Evolutionary conservation across 2,888 invertebrate genomes (phyloP), one percentile per base, ranked within the genome.

Genomic region (Digitonthophagus gazella): DNA sequence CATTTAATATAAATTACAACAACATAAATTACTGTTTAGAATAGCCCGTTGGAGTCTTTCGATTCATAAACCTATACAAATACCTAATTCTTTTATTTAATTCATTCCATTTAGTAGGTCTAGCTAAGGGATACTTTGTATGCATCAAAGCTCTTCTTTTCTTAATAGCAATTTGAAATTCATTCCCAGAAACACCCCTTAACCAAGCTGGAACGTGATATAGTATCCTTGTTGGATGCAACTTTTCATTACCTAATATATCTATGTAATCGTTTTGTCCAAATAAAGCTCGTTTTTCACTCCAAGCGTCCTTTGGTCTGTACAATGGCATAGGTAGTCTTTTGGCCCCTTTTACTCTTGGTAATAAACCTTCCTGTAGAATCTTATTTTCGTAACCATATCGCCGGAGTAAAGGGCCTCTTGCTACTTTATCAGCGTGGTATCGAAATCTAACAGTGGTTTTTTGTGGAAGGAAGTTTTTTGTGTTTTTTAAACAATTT

Each of bases 201-300:
- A 98, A 85, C 97, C 97, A 98, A 0, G 87, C 83, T 0, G 98
- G 98, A 3, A 96, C 88, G 71, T 91, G 90, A 78, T 96, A 96
- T 11, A 96, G 82, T 11, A 97, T 88, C 79, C 89, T 91, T 0
- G 92, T 90, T 0, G 98, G 97, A 80, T 96, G 94, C 68, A 89
- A 73, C 14, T 86, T 86, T 28, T 93, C 94, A 78, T 91, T 89
- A 1, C 98, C 98, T 66, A 98, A 85, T 69, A 98, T 96, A 81
- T 98, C 97, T 73, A 98, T 96, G 79, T 97, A 98, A 82, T 98
- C 97, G 84, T 98, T 98, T 81, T 97, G 97, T 0, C 98, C 98
- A 84, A 93, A 96, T 0, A 95, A 81, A 1, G 96, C 95, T 77
- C 88, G 88, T 75, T 90, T 91, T 74, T 90, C 87, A 0, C 84